phyloP scores from a whole-genome alignment of 1,140 invertebrate species.

The Drosophila pseudoobscura region DNA sequence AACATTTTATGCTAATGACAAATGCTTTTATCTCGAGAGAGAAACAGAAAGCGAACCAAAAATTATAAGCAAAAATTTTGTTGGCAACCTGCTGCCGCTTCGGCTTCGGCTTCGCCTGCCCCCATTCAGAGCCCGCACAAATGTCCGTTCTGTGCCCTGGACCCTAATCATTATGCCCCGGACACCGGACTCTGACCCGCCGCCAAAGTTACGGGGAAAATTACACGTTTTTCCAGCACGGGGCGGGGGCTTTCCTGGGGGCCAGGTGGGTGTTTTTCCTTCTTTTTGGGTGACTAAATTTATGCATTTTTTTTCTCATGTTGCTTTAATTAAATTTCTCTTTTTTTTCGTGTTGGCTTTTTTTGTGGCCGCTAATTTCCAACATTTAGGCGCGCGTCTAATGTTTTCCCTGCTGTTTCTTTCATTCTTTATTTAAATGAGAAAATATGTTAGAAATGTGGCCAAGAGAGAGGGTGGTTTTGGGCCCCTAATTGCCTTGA shows the following conservation, averaged over 20 bases:
- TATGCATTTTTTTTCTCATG: constrained; percentile 67
- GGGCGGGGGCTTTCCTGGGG: constrained; percentile 69
- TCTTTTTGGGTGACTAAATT: constrained; percentile 57
- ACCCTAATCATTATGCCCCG: constrained; percentile 73
- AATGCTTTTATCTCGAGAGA: constrained; percentile 73
- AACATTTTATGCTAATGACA: constrained; percentile 79
- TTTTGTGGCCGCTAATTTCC: constrained; percentile 67
- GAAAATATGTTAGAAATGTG: constrained; percentile 63
- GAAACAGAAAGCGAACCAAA: constrained; percentile 35
- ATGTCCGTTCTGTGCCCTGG: constrained; percentile 43
- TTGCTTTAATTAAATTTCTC: constrained; percentile 80
- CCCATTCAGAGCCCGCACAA: background rate
- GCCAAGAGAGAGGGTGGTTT: constrained; percentile 8
- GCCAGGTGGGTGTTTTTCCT: constrained; percentile 39
- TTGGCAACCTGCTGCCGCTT: constrained; percentile 61
- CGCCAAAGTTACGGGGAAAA: constrained; percentile 64
- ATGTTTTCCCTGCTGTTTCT: constrained; percentile 58
- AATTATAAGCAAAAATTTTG: constrained; percentile 63
- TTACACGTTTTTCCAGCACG: constrained; percentile 56
- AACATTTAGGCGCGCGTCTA: constrained; percentile 71
- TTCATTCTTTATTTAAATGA: constrained; percentile 71
- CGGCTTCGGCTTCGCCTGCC: constrained; percentile 17
- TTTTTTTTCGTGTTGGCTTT: constrained; percentile 25
- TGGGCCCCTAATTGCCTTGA: constrained; percentile 53
- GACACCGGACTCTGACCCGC: constrained; percentile 19